Base-by-base conservation (phyloP, 2,113 vertebrate species). In the Ochotona princeps region DNA sequence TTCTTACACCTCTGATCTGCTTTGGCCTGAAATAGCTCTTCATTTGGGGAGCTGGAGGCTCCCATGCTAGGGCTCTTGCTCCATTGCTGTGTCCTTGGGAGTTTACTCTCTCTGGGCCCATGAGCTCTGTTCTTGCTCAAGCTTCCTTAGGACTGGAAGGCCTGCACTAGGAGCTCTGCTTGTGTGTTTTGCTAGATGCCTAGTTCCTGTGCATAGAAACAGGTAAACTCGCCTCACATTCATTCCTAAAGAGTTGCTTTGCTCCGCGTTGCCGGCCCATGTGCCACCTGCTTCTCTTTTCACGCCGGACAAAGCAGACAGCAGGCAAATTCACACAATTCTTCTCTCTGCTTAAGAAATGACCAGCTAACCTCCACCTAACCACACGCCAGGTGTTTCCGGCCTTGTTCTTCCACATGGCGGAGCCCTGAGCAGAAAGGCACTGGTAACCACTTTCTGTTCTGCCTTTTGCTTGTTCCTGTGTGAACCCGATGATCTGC, bases 401-500 rank as follows among this genome's bases (percentile, higher is more conserved):
- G 11, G 35, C 44, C 38, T 32, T 18, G 1, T 30, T 69, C 72
- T 70, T 80, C 63, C 74, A 63, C 14, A 7, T 20, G 21, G 79
- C n/a, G 35, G 35, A 75, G 3, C 61, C 72, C 14, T 44, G 14
- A 57, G 25, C 32, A 14, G 21, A 8, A 0, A 2, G 47, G 35
- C 2, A 21, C 81, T 65, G 60, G 20, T 28, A 84, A 74, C 17
- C 26, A 44, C 21, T 83, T 91, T 83, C 91, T 79, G 49, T 81
- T 87, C 67, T 93, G 67, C 15, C 65, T 90, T 96, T 69, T 75
- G 54, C 67, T 91, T 32, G 35, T 69, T 95, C 57, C 66, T 90
- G 30, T 72, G 6, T 30, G 30, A 89, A 61, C 17, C n/a, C 1
- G 35, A 49, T 11, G 8, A 47, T 54, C 3, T 0, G 13, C 7